These are phyloP conservation scores for Lysandra bellargus DNA, from an alignment of 2,888 invertebrate genomes.

Conservation along the genomic window DNA sequence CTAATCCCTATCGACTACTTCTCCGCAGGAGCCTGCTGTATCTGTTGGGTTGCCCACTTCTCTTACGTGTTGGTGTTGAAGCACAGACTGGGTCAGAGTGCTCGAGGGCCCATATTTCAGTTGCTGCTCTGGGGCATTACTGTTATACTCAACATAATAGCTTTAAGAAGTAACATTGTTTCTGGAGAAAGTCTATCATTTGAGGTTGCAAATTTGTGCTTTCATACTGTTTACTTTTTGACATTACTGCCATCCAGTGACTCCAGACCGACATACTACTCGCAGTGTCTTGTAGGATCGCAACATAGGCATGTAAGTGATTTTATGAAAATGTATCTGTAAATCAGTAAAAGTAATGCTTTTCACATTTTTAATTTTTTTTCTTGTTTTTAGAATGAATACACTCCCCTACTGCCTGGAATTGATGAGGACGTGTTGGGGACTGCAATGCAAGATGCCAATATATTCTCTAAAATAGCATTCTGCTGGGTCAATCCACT, in stretches of 20 bases:
- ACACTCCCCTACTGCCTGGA: slow-evolving; percentile 82
- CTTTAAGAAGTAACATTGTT: slow-evolving; percentile 83
- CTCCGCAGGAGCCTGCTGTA: slow-evolving; percentile 84
- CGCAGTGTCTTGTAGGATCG: slow-evolving; percentile 72
- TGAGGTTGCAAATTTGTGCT: slow-evolving; percentile 80
- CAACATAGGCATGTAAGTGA: slow-evolving; percentile 76
- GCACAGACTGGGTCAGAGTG: slow-evolving; percentile 82
- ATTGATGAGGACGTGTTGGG: slow-evolving; percentile 88
- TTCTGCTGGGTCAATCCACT: slow-evolving; percentile 94
- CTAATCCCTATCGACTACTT: slow-evolving; percentile 86
- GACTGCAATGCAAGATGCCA: slow-evolving; percentile 89
- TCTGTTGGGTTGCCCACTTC: slow-evolving; percentile 91
- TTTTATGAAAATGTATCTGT: background rate
- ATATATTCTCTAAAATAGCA: slow-evolving; percentile 85
- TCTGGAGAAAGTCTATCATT: slow-evolving; percentile 78
- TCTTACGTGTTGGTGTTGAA: slow-evolving; percentile 86
- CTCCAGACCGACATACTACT: slow-evolving; percentile 72
- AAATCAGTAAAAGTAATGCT: background rate
- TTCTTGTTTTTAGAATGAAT: slow-evolving; percentile 75
- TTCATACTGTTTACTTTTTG: slow-evolving; percentile 85
- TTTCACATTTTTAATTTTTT: background rate
- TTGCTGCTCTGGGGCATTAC: slow-evolving; percentile 85
- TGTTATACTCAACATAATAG: slow-evolving; percentile 84
- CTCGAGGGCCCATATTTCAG: slow-evolving; percentile 86
- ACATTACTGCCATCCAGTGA: slow-evolving; percentile 84